Percentiles rank a stretch among this genome's conserved stretches.
These are phyloP conservation scores for Notothenia coriiceps DNA, from an alignment of 2,113 vertebrate species.

Conservation along the genomic window DNA sequence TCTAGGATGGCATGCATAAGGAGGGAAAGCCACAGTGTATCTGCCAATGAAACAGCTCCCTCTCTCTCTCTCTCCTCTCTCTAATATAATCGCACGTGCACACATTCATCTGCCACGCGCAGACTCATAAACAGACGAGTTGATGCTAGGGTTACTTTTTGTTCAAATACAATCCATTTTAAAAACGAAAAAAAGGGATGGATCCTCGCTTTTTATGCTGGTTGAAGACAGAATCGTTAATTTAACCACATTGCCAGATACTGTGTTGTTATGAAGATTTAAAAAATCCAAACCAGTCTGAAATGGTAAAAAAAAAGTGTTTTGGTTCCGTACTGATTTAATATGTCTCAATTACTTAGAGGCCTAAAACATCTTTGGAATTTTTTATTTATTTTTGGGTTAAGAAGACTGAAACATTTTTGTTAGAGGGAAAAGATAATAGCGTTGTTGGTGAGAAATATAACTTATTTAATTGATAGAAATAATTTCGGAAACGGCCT, in stretches of 20 bases:
- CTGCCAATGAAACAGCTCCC: slow-evolving; percentile 59
- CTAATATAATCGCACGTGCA: slow-evolving; percentile 21
- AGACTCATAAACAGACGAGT: slow-evolving; percentile 1
- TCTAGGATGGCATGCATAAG: slow-evolving; percentile 50
- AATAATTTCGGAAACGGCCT: not conserved
- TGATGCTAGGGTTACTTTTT: slow-evolving; percentile 7
- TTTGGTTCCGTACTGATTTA: not conserved
- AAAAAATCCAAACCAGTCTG: not conserved
- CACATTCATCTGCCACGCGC: slow-evolving; percentile 11
- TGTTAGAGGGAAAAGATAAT: not conserved
- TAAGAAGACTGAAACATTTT: not conserved
- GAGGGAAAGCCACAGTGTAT: slow-evolving; percentile 39
- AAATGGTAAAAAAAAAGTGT: not conserved
- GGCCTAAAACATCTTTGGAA: not conserved
- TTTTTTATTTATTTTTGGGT: not conserved
- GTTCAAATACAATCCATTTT: not conserved
- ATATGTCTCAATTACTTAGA: not conserved
- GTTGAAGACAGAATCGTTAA: no score
- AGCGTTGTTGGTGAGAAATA: not conserved
- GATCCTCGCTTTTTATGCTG: not conserved
- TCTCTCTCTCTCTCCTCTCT: slow-evolving; percentile 13
- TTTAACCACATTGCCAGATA: not conserved
- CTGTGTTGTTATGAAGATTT: not conserved
- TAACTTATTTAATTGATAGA: slow-evolving; percentile 7
- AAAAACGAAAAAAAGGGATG: not conserved